Evolutionary conservation across 2,888 invertebrate genomes (phyloP), one percentile per base, ranked within the genome.

Genomic region (Acanthococcus lagerstroemiae): DNA sequence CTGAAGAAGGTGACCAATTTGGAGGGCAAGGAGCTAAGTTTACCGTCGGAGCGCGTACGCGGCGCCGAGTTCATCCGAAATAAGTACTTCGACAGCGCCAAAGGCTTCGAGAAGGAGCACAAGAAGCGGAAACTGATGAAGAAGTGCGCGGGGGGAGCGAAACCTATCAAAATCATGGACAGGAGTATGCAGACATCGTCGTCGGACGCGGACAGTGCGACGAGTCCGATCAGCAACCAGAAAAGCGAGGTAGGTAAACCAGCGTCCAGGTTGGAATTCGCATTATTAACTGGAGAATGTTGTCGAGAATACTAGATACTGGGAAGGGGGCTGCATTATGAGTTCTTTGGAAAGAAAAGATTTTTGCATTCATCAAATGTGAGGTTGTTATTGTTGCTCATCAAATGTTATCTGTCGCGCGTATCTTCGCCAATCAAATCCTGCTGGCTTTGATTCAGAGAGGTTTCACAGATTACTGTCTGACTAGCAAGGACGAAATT

Each of bases 101-200:
- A 58, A 27, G 50, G 60, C 17, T 27, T 67, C 4, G 58, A 61
- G 56, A 65, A 68, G 52, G 27, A 67, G 66, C 54, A 66, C 50
- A 44, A 58, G 48, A 17, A 58, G 44, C 2, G 63, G 48, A 46
- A 67, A 55, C 54, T 55, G 24, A 45, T 61, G 37, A 24, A 66
- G 50, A 52, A 52, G 17, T 61, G 48, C 37, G 58, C 17, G 9
- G 48, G 19, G 9, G 45, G 45, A 19, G 25, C 48, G 45, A 54
- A 52, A 37, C 22, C 61, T 9, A 52, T 61, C 9, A 61, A 61
- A 30, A 81, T 84, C 71, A 80, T 84, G 72, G 87, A 87, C 72
- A 83, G 84, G 73, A 86, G 87, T 72, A 87, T 88, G 77, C 88
- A 88, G 76, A 88, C 88, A 5, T 85, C 84, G 48, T 67, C 67